These are phyloP conservation scores for Gambusia affinis DNA, from an alignment of 2,113 vertebrate genomes.

Conservation along the genomic window DNA sequence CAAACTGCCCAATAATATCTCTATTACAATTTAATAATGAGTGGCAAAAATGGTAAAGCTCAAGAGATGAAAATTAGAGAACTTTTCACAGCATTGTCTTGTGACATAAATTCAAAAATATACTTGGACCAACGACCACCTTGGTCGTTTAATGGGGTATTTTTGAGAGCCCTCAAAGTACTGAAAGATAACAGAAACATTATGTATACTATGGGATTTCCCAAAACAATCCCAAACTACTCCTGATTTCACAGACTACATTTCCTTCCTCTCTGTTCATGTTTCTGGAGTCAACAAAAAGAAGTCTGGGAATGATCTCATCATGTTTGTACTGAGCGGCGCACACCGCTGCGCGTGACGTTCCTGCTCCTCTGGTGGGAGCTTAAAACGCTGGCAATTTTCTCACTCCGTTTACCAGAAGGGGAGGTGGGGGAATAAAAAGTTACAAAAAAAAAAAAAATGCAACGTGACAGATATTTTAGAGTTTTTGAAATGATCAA, in stretches of 20 bases:
- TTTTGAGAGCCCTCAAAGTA: neutral
- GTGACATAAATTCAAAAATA: too few species aligned
- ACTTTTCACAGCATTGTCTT: too few species aligned
- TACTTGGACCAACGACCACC: neutral
- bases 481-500: conserved; percentile 60
- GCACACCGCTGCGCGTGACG: conserved; percentile 20
- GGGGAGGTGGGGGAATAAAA: too few species aligned
- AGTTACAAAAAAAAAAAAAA: conserved; percentile 23
- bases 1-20: too few species aligned
- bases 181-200: too few species aligned
- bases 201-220: too few species aligned
- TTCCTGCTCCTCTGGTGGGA: conserved; percentile 40
- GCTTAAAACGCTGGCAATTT: conserved; percentile 30
- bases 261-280: conserved; percentile 18
- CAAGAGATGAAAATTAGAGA: neutral
- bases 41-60: neutral
- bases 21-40: neutral
- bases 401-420: conserved; percentile 47
- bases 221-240: too few species aligned
- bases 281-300: conserved; percentile 31
- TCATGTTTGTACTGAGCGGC: conserved; percentile 34
- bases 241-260: conserved; percentile 10
- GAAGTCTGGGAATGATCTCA: conserved; percentile 28
- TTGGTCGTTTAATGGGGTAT: neutral
- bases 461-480: conserved; percentile 57